Evolutionary conservation across 2,797 vertebrate genomes (phyloP), one percentile per base, ranked within the genome.

Genomic region (Adrianichthys oophorus): DNA sequence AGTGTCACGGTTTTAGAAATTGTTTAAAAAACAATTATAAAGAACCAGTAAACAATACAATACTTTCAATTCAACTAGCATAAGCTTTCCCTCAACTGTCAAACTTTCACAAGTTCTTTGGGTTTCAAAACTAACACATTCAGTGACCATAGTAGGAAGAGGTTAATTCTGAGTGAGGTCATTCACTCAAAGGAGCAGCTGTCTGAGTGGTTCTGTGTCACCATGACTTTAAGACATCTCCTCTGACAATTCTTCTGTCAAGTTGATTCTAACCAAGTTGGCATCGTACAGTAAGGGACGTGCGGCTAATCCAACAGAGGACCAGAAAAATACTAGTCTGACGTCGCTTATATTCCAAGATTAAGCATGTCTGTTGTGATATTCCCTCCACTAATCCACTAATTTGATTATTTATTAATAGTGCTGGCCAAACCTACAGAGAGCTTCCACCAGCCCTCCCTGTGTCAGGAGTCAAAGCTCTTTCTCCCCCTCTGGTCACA

Each of bases 331-430:
- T 47, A 67, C 32, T 7, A 51, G 73, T 63, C 16, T 65, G 65
- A 72, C 65, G 50, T 78, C 72, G 69, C 73, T 78, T 89, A 81
- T 77, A 71, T 83, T 70, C 74, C 32, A 54, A 77, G 74, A 79
- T 82, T 77, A 85, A 79, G 70, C 64, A 40, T 77, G 85, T 91
- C 84, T 81, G 66, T 63, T 83, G 77, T 76, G 72, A 90, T 88
- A 78, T 79, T 81, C 68, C 72, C 81, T 84, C 78, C 75, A 68
- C 80, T 86, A 77, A 57, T 88, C 83, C 77, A 85, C 73, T 79
- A 74, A 88, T 80, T 73, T 68, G 64, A 83, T 89, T 66, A 87
- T 87, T 91, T 91, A 92, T 92, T 91, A 87, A 91, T 90, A 83
- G 77, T 43, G 79, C 72, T 52, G 77, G 72, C 72, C 59, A 68